Conservation (phyloP, 2,113 vertebrate species). For the Epinephelus fuscoguttatus region DNA sequence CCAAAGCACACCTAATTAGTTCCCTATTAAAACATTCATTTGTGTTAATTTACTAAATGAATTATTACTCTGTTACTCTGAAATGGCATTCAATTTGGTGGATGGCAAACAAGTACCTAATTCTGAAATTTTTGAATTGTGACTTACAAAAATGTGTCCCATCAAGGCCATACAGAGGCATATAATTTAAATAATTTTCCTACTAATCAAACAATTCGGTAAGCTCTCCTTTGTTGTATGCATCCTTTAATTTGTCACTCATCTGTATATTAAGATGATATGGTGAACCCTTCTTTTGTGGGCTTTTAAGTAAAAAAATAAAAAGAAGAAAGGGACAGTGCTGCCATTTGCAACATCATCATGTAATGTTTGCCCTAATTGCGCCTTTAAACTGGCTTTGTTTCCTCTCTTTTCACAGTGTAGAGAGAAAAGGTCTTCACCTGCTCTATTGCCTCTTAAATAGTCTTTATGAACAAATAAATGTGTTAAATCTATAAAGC, state of each 20-base stretch:
- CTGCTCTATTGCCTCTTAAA: conserved; percentile 54
- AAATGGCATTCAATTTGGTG: too few species aligned
- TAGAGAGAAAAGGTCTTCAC: conserved; percentile 31
- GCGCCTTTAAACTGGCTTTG: not conserved
- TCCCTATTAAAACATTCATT: too few species aligned
- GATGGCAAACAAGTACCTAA: too few species aligned
- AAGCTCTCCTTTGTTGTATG: not conserved
- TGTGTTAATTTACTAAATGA: too few species aligned
- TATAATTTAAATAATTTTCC: not conserved
- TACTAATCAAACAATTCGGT: not conserved
- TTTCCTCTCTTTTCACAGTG: conserved; percentile 26
- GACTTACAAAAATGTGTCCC: too few species aligned
- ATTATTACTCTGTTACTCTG: too few species aligned
- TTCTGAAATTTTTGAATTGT: too few species aligned
- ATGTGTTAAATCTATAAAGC: conserved; percentile 63
- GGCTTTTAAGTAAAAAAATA: not conserved
- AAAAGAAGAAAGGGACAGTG: not conserved
- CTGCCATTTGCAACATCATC: not conserved
- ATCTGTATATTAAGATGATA: not conserved
- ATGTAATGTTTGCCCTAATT: not conserved
- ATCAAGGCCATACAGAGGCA: not conserved
- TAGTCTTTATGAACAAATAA: conserved; percentile 67
- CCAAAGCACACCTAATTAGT: too few species aligned
- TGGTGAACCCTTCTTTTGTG: not conserved
- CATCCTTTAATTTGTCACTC: not conserved